phyloP scores from a whole-genome alignment of 2,888 invertebrate species.

The Pyrgus malvae region DNA sequence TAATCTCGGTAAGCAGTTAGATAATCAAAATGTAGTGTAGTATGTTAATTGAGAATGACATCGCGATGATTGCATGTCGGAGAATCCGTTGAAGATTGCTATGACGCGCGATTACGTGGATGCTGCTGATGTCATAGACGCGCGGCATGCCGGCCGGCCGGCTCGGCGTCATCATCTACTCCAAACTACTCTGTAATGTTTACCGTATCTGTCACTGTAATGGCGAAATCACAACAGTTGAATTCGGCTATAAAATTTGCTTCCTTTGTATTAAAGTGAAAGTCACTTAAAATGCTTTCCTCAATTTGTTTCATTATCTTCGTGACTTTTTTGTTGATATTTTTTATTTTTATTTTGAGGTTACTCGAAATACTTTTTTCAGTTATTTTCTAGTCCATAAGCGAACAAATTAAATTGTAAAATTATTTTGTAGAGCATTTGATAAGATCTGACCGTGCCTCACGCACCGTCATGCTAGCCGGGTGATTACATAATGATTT shows the following conservation, averaged over 20 bases:
- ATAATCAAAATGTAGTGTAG: slow-evolving; percentile 54
- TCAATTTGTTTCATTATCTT: not conserved
- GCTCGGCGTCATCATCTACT: slow-evolving; percentile 35
- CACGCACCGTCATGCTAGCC: slow-evolving; percentile 23
- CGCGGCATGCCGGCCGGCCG: slow-evolving; percentile 45
- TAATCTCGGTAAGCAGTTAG: slow-evolving; percentile 33
- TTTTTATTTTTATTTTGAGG: not conserved
- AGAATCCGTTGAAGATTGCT: slow-evolving; percentile 54
- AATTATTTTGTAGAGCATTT: not conserved
- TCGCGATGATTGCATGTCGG: slow-evolving; percentile 56
- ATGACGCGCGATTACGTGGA: slow-evolving; percentile 69
- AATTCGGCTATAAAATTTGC: not conserved
- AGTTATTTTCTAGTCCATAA: not conserved
- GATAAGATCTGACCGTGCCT: slow-evolving; percentile 11
- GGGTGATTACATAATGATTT: slow-evolving; percentile 47
- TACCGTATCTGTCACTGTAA: not conserved
- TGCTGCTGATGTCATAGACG: slow-evolving; percentile 69
- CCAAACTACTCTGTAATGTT: slow-evolving; percentile 21
- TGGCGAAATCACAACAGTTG: not conserved
- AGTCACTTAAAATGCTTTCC: no score
- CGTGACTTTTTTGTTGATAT: not conserved
- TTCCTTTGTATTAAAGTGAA: not conserved
- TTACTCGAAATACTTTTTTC: no score
- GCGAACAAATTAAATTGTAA: not conserved
- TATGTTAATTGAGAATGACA: slow-evolving; percentile 59